phyloP scores from a whole-genome alignment of 2,113 vertebrate genomes.

The Geococcyx californianus region DNA sequence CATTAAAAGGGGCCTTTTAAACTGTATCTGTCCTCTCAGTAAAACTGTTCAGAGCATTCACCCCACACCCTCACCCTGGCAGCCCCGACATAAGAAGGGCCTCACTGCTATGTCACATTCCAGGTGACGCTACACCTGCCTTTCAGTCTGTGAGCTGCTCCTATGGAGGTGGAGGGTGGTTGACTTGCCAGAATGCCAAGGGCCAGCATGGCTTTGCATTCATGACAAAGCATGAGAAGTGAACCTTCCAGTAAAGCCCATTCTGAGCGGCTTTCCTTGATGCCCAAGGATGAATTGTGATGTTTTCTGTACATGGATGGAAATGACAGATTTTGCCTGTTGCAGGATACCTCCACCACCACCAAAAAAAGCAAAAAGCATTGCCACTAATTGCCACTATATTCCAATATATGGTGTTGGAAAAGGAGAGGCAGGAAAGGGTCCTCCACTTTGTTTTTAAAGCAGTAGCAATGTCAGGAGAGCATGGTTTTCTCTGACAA shows the following conservation, averaged over 20 bases:
- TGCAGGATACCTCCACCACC: not conserved
- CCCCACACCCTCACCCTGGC: not conserved
- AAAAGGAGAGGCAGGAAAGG: not conserved
- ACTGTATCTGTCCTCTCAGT: no score
- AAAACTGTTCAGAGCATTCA: not conserved
- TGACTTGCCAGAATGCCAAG: not conserved
- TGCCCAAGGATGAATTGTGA: not conserved
- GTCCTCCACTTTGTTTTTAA: not conserved
- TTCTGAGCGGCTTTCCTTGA: not conserved
- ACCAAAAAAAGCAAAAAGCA: no score
- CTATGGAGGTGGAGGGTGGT: rapidly evolving
- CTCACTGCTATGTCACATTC: not conserved
- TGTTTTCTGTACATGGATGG: not conserved
- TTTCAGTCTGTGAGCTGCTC: not conserved
- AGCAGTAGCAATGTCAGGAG: not conserved
- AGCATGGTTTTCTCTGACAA: not conserved
- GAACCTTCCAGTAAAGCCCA: not conserved
- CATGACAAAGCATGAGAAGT: rapidly evolving
- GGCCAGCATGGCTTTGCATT: not conserved
- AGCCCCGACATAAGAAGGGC: not conserved
- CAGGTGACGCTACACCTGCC: not conserved
- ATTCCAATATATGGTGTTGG: not conserved
- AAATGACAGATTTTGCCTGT: not conserved
- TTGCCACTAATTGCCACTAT: not conserved
- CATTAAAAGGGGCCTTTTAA: not conserved